phyloP scores from a whole-genome alignment of 2,888 invertebrate species.

The Amphipyra tragopoginis region DNA sequence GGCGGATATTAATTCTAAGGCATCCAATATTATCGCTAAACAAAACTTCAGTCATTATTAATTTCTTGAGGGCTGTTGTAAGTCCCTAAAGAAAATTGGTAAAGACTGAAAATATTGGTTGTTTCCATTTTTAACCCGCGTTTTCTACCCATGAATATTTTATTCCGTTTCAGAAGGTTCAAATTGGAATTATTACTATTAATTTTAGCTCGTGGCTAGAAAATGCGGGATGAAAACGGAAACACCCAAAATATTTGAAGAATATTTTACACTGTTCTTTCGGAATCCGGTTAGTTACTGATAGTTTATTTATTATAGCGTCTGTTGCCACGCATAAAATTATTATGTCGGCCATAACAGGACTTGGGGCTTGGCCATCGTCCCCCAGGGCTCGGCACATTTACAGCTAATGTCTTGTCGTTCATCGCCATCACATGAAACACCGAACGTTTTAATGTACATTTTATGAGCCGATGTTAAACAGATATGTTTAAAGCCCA shows the following conservation, averaged over 20 bases:
- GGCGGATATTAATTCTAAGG: neutral
- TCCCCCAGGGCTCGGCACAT: constrained; percentile 53
- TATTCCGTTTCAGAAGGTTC: too few relatives aligned
- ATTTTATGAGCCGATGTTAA: constrained; percentile 53
- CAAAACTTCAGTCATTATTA: neutral
- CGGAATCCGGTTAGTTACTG: constrained; percentile 31
- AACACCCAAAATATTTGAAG: too few relatives aligned
- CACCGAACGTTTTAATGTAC: constrained; percentile 40
- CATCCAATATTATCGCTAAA: neutral
- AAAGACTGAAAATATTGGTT: constrained; percentile 10
- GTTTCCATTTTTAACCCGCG: too few relatives aligned
- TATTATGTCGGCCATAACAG: constrained; percentile 56
- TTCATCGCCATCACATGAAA: constrained; percentile 39
- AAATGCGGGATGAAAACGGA: too few relatives aligned
- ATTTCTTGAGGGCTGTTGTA: neutral
- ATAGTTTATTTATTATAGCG: constrained; percentile 47
- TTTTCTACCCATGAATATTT: too few relatives aligned
- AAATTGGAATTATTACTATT: too few relatives aligned
- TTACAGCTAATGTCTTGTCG: constrained; percentile 50
- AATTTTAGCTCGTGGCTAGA: too few relatives aligned
- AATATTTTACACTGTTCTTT: constrained; percentile 7
- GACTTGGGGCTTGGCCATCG: constrained; percentile 50
- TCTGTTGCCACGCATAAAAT: constrained; percentile 57
- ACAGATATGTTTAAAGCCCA: constrained; percentile 42
- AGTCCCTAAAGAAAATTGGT: neutral